A percentile compares a stretch with the other conserved stretches of the same genome.
Conservation (phyloP, 2,888 invertebrate species). For the Dolomedes plantarius region DNA sequence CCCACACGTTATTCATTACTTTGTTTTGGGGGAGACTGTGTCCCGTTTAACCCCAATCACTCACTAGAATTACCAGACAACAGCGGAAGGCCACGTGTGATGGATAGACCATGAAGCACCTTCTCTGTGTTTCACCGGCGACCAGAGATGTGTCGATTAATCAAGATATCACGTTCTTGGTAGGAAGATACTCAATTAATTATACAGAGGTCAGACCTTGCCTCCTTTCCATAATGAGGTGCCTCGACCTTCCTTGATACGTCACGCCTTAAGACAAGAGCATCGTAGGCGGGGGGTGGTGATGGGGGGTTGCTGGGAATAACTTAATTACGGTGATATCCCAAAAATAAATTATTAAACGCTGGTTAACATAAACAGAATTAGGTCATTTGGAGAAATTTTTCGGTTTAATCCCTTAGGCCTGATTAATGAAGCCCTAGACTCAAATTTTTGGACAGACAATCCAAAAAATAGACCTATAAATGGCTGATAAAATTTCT, state of each 20-base stretch:
- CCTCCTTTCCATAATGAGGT: constrained; percentile 18
- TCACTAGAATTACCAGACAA: constrained; percentile 1
- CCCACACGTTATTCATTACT: constrained; percentile 36
- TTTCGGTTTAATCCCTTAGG: too few species aligned
- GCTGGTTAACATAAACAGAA: too few species aligned
- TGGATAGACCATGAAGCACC: constrained; percentile 20
- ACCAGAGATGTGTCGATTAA: constrained; percentile 42
- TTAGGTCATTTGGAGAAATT: too few species aligned
- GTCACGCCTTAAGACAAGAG: constrained; percentile 20
- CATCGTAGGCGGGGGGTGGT: constrained; percentile 40
- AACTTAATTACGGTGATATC: constrained; percentile 39
- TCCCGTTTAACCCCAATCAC: constrained; percentile 5
- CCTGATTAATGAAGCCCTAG: too few species aligned
- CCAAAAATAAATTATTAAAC: too few species aligned
- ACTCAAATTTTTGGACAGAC: too few species aligned
- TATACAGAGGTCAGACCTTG: constrained; percentile 15
- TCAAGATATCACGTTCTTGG: constrained; percentile 39
- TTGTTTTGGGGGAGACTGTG: constrained; percentile 19
- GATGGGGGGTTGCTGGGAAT: constrained; percentile 40
- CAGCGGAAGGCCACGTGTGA: constrained; percentile 7
- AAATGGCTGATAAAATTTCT: too few species aligned
- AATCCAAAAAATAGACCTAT: too few species aligned
- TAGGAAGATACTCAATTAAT: constrained; percentile 40
- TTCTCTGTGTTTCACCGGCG: constrained; percentile 17
- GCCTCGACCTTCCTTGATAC: constrained; percentile 38